Conservation (phyloP, 2,888 invertebrate species). For the Habroteleia sp. region DNA sequence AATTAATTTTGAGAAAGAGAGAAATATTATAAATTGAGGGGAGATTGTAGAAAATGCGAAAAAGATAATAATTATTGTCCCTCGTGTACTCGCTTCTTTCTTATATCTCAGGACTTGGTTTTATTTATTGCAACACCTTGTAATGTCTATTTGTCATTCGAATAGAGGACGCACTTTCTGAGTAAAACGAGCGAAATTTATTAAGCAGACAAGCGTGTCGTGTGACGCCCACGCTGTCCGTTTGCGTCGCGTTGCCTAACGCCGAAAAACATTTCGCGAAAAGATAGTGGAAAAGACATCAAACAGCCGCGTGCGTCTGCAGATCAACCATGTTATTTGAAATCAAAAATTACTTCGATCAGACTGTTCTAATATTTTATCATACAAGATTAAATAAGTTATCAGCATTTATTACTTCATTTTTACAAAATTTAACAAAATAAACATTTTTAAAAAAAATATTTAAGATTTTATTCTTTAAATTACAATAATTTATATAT, state of each 20-base stretch:
- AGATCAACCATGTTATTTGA: slow-evolving; percentile 20
- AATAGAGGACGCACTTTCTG: slow-evolving; percentile 54
- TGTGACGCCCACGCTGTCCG: slow-evolving; percentile 55
- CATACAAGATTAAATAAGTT: not conserved
- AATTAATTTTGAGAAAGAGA: not conserved
- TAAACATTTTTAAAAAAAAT: no score
- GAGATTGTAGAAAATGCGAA: slow-evolving; percentile 19
- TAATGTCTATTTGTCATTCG: slow-evolving; percentile 60
- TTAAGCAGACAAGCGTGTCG: slow-evolving; percentile 61
- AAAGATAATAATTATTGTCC: slow-evolving; percentile 45
- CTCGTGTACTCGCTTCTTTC: slow-evolving; percentile 31
- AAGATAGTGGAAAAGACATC: slow-evolving; percentile 47
- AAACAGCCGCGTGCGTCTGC: slow-evolving; percentile 17
- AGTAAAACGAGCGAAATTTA: slow-evolving; percentile 60
- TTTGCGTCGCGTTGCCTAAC: slow-evolving; percentile 46
- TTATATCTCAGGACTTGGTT: slow-evolving; percentile 31
- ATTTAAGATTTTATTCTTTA: no score
- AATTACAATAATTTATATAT: no score
- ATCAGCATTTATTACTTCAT: no score
- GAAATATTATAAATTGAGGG: slow-evolving; percentile 8
- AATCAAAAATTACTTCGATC: slow-evolving; percentile 15
- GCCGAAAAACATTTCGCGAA: slow-evolving; percentile 50
- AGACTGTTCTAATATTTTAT: not conserved
- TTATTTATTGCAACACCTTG: slow-evolving; percentile 58
- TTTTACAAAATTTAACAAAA: no score